phyloP scores from a whole-genome alignment of 2,888 invertebrate genomes.

The Coleophora deauratella region DNA sequence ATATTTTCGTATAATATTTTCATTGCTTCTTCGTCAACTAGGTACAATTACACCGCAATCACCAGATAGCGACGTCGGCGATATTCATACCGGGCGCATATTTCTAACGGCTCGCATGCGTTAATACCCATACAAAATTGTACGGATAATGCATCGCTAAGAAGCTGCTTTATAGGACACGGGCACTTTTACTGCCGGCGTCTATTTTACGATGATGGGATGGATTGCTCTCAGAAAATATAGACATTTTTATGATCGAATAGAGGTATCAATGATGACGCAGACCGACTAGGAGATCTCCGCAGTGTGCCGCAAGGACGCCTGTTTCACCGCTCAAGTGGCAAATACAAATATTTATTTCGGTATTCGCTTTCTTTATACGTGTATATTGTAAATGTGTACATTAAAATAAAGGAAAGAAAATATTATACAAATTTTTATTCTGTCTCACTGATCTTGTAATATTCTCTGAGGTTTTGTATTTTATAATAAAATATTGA shows the following conservation, averaged over 20 bases:
- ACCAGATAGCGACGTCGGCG: too few relatives aligned
- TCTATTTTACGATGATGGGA: conserved; percentile 59
- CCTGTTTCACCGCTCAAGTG: conserved; percentile 13
- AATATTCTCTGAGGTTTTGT: too few relatives aligned
- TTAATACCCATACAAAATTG: not conserved
- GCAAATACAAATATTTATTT: conserved; percentile 12
- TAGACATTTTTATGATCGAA: conserved; percentile 52
- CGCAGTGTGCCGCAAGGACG: conserved; percentile 22
- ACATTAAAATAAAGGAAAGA: too few relatives aligned
- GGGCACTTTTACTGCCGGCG: conserved; percentile 44
- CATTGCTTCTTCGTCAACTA: too few relatives aligned
- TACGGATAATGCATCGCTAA: conserved; percentile 25
- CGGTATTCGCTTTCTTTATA: not conserved
- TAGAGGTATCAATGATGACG: conserved; percentile 37
- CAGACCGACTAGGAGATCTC: conserved; percentile 24
- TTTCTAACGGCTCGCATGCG: too few relatives aligned
- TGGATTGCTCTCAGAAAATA: conserved; percentile 49
- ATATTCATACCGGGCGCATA: too few relatives aligned
- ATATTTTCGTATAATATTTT: too few relatives aligned
- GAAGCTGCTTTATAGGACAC: conserved; percentile 32
- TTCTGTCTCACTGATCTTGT: too few relatives aligned
- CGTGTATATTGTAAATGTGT: too few relatives aligned
- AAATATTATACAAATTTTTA: too few relatives aligned
- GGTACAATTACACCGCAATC: too few relatives aligned
- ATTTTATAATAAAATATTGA: too few relatives aligned